These are phyloP conservation scores for Ceuthmochares aereus DNA, from an alignment of 2,113 vertebrate species.

Conservation along the genomic window DNA sequence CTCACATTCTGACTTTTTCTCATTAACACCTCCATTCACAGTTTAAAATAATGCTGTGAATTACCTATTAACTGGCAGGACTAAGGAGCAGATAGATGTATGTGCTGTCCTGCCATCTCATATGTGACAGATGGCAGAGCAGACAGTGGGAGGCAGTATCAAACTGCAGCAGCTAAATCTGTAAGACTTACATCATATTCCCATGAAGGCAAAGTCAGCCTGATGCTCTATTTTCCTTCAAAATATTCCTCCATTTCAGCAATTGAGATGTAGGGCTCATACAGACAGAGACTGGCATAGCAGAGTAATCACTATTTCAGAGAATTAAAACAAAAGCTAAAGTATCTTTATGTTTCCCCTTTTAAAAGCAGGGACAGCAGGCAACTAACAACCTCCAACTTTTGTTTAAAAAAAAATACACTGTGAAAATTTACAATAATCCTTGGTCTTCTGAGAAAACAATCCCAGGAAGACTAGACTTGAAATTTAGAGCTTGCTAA, in stretches of 20 bases:
- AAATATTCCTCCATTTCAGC: background rate
- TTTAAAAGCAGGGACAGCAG: background rate
- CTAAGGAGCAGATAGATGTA: background rate
- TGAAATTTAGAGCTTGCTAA: background rate
- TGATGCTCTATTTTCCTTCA: background rate
- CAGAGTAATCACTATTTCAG: background rate
- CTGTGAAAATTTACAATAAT: background rate
- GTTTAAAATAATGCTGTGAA: background rate
- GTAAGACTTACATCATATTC: background rate
- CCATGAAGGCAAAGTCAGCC: background rate
- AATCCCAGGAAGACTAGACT: background rate
- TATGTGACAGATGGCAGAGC: conserved; percentile 37
- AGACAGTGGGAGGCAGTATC: conserved; percentile 64
- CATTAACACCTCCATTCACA: background rate
- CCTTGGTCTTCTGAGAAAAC: background rate
- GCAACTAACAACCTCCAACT: background rate
- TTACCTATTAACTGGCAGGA: conserved; percentile 16
- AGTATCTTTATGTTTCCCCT: background rate
- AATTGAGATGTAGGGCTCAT: background rate
- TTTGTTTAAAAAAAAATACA: background rate
- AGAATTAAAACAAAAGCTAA: background rate
- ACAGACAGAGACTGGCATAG: background rate
- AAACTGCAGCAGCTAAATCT: conserved; percentile 26
- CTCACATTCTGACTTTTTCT: background rate
- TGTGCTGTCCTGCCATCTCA: background rate